phyloP scores from a whole-genome alignment of 2,113 vertebrate genomes.

The Anser brachyrhynchus region DNA sequence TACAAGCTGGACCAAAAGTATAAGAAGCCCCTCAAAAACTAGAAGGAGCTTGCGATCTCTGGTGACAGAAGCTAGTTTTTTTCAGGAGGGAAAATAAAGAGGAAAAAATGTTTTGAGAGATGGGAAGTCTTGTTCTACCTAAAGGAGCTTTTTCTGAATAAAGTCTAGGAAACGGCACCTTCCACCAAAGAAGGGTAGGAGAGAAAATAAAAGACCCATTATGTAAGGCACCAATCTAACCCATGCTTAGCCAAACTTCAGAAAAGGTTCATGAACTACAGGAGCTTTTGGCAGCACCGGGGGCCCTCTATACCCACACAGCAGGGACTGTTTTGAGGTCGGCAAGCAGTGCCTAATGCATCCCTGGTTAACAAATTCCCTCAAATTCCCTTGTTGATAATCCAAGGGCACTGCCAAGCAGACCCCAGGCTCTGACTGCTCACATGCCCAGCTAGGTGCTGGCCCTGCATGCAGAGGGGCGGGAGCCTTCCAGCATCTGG shows the following conservation, averaged over 20 bases:
- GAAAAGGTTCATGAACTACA: not conserved
- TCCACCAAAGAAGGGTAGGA: not conserved
- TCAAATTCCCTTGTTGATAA: no score
- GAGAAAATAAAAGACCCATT: not conserved
- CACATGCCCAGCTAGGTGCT: not conserved
- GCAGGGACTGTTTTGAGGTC: not conserved
- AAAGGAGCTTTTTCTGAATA: not conserved
- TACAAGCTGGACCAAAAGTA: not conserved
- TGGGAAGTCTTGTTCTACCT: not conserved
- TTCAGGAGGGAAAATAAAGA: not conserved
- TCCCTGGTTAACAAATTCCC: no score
- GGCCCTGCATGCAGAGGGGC: accelerated
- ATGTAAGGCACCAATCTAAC: not conserved
- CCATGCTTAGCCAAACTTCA: not conserved
- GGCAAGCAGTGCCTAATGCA: not conserved
- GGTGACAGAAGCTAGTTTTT: not conserved
- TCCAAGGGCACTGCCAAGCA: accelerated
- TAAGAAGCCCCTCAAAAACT: not conserved
- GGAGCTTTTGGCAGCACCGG: accelerated
- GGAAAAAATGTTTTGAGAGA: not conserved
- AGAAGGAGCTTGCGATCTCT: not conserved
- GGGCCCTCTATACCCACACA: not conserved
- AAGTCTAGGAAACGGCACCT: not conserved
- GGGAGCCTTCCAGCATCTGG: accelerated
- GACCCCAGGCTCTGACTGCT: accelerated